phyloP scores from a whole-genome alignment of 2,888 invertebrate species.

The Scaptomyza cyrtandrae region DNA sequence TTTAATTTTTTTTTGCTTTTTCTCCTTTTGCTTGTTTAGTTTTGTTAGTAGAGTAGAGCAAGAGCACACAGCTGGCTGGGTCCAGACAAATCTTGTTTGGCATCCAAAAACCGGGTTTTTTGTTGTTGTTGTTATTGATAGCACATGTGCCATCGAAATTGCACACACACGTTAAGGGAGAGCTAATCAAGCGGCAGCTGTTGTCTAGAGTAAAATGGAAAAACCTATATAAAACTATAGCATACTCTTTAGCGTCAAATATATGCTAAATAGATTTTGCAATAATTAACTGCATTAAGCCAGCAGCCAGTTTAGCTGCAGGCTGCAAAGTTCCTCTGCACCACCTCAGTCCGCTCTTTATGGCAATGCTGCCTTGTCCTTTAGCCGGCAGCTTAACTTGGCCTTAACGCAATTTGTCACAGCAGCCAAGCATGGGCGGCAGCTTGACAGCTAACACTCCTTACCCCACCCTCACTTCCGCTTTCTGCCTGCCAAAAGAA shows the following conservation, averaged over 20 bases:
- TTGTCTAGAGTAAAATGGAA: slow-evolving; percentile 18
- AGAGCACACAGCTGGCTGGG: slow-evolving; percentile 28
- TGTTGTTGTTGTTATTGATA: slow-evolving; percentile 47
- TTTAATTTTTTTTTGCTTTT: slow-evolving; percentile 58
- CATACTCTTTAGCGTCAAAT: slow-evolving; percentile 44
- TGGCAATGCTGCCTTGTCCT: slow-evolving; percentile 7
- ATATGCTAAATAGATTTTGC: slow-evolving; percentile 65
- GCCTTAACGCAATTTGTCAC: slow-evolving; percentile 77
- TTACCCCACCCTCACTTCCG: background rate
- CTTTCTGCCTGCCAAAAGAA: background rate
- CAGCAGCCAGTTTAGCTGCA: slow-evolving; percentile 24
- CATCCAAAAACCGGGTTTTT: slow-evolving; percentile 25
- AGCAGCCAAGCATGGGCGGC: slow-evolving; percentile 37
- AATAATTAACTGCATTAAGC: slow-evolving; percentile 74
- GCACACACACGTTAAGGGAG: slow-evolving; percentile 17
- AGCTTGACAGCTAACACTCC: slow-evolving; percentile 44
- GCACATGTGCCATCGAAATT: slow-evolving; percentile 63
- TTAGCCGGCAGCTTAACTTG: slow-evolving; percentile 65
- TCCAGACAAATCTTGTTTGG: slow-evolving; percentile 39
- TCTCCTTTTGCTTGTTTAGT: slow-evolving; percentile 14
- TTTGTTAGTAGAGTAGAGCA: background rate
- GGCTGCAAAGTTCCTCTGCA: slow-evolving; percentile 16
- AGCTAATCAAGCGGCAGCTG: slow-evolving; percentile 72
- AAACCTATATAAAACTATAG: slow-evolving; percentile 17
- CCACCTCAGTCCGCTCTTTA: background rate